Base-by-base conservation (phyloP, 1,140 invertebrate species). In the Pachypeltis micranthus region DNA sequence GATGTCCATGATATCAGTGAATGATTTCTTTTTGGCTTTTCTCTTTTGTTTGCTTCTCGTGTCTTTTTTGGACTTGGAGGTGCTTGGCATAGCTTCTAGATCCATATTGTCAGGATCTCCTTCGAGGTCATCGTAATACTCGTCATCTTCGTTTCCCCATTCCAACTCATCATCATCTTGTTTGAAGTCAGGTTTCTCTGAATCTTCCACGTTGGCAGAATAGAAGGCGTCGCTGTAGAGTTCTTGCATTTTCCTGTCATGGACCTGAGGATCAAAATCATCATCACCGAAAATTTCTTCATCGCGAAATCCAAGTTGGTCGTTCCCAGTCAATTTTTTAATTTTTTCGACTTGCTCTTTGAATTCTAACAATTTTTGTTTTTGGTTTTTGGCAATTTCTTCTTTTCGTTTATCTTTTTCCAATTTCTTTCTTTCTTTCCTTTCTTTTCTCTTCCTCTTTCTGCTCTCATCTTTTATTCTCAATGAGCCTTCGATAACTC, bases 221-320 rank as follows among this genome's bases (percentile, higher is more conserved):
- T 97, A 97, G 77, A 88, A 96, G 54, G 92, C 80, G 44, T 93
- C 85, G 74, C 88, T 83, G 75, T 96, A 96, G 51, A 95, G 74
- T 70, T 85, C 79, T 67, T 83, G 76, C 95, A 98, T 98, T 69
- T 85, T 82, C 62, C 78, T 76, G 73, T 98, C 94, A 74, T 97
- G 85, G 65, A 88, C 85, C 24, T 83, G 83, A 0, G 93, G 92
- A 78, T 98, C 91, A 76, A 97, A 98, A 71, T 98, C 94, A n/a
- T 81, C 86, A 63, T 98, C 94, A n/a, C 81, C 86, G 63, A 95
- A 85, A 1, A 88, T 72, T 70, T 85, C 82, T 7, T 80, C 70
- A 34, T 78, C 75, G 70, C 60, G 71, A 25, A 78, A 72, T 2
- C 68, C 66, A 1, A 88, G 75, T 67, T 87, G 82, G 26, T 84